These are phyloP conservation scores for Rhagonycha lutea DNA, from an alignment of 2,888 invertebrate genomes.

Conservation along the genomic window DNA sequence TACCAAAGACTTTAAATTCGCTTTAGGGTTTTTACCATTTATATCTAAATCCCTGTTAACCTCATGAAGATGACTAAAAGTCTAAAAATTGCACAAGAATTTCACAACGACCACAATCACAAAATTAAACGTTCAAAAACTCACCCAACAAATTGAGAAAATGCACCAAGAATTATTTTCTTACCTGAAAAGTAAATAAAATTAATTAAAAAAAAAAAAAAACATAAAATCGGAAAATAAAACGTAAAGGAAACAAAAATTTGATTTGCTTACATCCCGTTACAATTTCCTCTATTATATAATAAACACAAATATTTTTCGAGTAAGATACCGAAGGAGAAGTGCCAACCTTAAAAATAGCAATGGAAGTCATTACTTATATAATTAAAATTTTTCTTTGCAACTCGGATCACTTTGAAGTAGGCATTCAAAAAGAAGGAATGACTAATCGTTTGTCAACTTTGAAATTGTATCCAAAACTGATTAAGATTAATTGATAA, in stretches of 20 bases:
- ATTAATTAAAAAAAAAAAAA: neutral
- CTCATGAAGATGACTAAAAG: neutral
- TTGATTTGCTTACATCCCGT: neutral
- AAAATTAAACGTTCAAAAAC: neutral
- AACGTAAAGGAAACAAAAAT: neutral
- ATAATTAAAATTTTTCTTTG: neutral
- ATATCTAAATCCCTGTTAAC: neutral
- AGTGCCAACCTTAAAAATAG: neutral
- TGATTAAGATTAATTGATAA: constrained; percentile 13
- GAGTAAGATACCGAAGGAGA: neutral
- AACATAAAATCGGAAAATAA: neutral
- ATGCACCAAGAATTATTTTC: neutral
- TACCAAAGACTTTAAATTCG: neutral
- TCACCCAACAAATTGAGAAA: neutral
- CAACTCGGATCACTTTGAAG: neutral
- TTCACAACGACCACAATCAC: neutral
- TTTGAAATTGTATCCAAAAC: constrained; percentile 5
- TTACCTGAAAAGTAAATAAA: neutral
- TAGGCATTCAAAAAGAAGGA: neutral
- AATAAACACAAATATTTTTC: neutral
- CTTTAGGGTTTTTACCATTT: neutral
- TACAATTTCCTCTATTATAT: neutral
- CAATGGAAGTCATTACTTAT: neutral
- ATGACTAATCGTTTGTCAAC: constrained; percentile 6
- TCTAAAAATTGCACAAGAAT: neutral